These are phyloP conservation scores for Acromyrmex echinatior DNA, from an alignment of 1,140 invertebrate genomes.

Conservation along the genomic window DNA sequence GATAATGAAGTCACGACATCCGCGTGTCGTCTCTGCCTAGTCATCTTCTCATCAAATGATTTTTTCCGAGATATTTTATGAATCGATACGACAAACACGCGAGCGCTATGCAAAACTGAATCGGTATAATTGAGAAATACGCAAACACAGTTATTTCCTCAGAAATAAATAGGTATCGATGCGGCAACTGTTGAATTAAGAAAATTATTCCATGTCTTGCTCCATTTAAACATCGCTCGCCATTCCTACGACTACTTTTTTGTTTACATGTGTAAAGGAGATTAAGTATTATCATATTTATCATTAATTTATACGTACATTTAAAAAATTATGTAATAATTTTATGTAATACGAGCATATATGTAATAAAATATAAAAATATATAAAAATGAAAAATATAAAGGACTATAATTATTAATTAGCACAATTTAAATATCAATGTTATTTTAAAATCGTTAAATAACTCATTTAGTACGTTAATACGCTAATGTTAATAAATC, in stretches of 20 bases:
- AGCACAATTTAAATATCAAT: background rate
- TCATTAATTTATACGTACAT: background rate
- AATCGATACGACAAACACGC: conserved; percentile 44
- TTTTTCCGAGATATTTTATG: conserved; percentile 42
- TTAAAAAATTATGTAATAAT: background rate
- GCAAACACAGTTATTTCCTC: conserved; percentile 39
- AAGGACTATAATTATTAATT: background rate
- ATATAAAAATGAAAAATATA: background rate
- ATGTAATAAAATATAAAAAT: background rate
- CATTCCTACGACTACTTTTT: background rate
- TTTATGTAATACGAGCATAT: background rate
- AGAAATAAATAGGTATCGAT: conserved; percentile 27
- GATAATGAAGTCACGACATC: conserved; percentile 66
- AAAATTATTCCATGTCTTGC: conserved; percentile 3
- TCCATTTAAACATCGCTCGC: background rate
- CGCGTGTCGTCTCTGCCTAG: conserved; percentile 48
- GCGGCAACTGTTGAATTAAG: background rate
- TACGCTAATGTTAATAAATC: background rate
- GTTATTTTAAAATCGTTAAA: background rate
- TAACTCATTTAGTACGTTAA: background rate
- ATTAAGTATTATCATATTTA: background rate
- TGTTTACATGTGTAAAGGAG: background rate
- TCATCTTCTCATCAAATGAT: conserved; percentile 37
- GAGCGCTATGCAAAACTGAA: conserved; percentile 11
- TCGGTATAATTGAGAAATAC: conserved; percentile 41